These are phyloP conservation scores for Epirrita christyi DNA, from an alignment of 2,888 invertebrate genomes.

Conservation along the genomic window DNA sequence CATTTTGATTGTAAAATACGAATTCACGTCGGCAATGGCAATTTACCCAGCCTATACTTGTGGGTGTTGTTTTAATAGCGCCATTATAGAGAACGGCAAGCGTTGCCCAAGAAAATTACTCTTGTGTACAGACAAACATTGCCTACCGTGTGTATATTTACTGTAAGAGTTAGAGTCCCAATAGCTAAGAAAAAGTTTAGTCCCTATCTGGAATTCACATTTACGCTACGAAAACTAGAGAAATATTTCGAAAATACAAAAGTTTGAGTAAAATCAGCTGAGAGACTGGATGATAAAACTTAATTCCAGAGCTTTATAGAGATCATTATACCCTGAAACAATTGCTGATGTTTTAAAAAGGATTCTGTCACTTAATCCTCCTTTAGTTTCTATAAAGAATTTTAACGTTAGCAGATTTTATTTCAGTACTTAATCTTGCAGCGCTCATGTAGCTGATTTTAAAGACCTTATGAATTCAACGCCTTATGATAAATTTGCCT, in stretches of 20 bases:
- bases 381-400: slow-evolving; percentile 24
- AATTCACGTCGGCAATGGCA: slow-evolving; percentile 76
- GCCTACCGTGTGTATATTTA: slow-evolving; percentile 58
- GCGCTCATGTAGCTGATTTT: slow-evolving; percentile 2
- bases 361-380: slow-evolving; percentile 30
- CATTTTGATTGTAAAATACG: slow-evolving; percentile 77
- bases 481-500: slow-evolving; percentile 35
- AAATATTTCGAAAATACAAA: slow-evolving; percentile 7
- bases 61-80: slow-evolving; percentile 81
- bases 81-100: slow-evolving; percentile 74
- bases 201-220: slow-evolving; percentile 29
- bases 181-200: slow-evolving; percentile 35
- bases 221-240: slow-evolving; percentile 14
- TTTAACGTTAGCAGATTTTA: slow-evolving; percentile 16
- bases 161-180: slow-evolving; percentile 52
- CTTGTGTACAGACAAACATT: slow-evolving; percentile 61
- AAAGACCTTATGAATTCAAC: slow-evolving; percentile 27
- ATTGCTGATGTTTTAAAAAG: slow-evolving; percentile 35
- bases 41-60: slow-evolving; percentile 68
- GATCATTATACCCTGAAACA: slow-evolving; percentile 32
- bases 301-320: slow-evolving; percentile 26
- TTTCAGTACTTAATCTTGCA: slow-evolving; percentile 15
- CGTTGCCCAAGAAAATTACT: slow-evolving; percentile 77
- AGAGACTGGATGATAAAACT: slow-evolving; percentile 10
- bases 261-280: background rate